These are phyloP conservation scores for Arenaria interpres DNA, from an alignment of 2,113 vertebrate genomes.

Conservation along the genomic window DNA sequence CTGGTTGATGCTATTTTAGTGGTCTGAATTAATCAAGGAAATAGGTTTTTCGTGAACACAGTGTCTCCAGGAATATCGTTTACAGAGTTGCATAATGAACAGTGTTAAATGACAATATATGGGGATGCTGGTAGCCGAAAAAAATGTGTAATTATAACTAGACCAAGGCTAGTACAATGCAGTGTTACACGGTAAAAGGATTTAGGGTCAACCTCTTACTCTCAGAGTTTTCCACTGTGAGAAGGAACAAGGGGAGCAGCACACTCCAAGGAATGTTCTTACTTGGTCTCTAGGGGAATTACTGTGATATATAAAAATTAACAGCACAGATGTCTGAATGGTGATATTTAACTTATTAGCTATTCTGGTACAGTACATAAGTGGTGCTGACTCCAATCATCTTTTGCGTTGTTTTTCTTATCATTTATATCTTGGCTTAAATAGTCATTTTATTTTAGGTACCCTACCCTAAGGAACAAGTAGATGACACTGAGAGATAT, in stretches of 20 bases:
- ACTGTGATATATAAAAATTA: neutral
- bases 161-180: neutral
- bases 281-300: neutral
- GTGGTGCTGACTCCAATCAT: conserved; percentile 12
- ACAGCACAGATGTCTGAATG: conserved; percentile 34
- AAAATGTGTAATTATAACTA: neutral
- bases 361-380: conserved; percentile 8
- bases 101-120: neutral
- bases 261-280: neutral
- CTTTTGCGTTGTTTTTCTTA: neutral
- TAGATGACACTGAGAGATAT: neutral
- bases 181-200: neutral
- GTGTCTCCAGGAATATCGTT: neutral
- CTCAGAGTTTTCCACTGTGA: neutral
- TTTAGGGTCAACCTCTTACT: neutral
- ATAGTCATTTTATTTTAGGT: conserved; percentile 25
- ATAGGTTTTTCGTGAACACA: neutral
- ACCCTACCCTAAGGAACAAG: neutral
- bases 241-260: neutral
- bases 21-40: neutral
- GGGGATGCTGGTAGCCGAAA: neutral
- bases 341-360: conserved; percentile 12
- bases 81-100: neutral
- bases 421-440: neutral
- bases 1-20: neutral